Base-by-base conservation (phyloP, 2,888 invertebrate species). In the Tortrix viridana region DNA sequence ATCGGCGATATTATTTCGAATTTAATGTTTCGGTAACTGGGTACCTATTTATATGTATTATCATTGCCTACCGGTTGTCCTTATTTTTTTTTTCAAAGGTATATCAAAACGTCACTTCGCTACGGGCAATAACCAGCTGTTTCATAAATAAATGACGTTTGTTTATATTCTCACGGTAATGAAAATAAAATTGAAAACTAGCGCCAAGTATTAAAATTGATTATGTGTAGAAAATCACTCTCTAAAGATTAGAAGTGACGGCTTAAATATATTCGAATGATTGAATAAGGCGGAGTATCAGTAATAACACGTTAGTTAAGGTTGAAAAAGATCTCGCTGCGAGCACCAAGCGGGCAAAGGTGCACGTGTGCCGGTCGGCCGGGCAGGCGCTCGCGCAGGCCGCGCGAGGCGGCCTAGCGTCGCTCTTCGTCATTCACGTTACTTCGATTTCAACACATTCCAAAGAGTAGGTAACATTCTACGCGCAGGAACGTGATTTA, bases 321-420 rank as follows among this genome's bases (percentile, higher is more conserved):
- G 77, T 76, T 74, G 74, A 75, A 77, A 81, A 78, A 74, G 77
- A 77, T 81, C 76, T 80, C 74, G 74, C 72, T 65, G 70, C 70
- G 73, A 74, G 74, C 74, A 73, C 70, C 72, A 75, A 56, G 55
- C 53, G 47, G 18, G 4, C 70, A 74, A 32, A 73, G 77, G 69
- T 79, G 84, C 87, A 87, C 88, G 86, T 86, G 88, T 84, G 85
- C 77, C 77, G 77, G 79, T 75, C 80, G 81, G 79, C 75, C 80
- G 81, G 76, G 72, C 78, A 73, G 76, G 82, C 82, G 81, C 81
- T 82, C 71, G 82, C 79, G 75, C 80, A 79, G 81, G 75, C 84
- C 82, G 76, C 80, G 72, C 69, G 72, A 68, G 79, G 69, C 71
- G 75, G 63, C 32, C 59, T 58, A 52, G 54, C 60, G 54, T 54